Percentiles rank a stretch among this genome's conserved stretches.
phyloP scores from a whole-genome alignment of 2,888 invertebrate genomes.

The Petrophora chlorosata region DNA sequence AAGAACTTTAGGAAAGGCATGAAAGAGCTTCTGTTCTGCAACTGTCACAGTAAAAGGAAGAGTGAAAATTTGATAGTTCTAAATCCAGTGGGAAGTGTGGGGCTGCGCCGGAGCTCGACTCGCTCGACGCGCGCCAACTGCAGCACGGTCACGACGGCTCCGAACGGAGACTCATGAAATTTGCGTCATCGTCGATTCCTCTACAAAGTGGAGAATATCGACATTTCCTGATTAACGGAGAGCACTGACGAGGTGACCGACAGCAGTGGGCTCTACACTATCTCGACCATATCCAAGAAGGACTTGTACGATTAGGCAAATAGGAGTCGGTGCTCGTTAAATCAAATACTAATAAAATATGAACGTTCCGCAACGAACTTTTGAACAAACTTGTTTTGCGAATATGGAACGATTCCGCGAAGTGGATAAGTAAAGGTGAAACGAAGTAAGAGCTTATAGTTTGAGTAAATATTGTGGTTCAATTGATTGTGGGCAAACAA shows the following conservation, averaged over 20 bases:
- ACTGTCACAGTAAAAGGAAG: constrained; percentile 67
- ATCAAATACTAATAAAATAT: constrained; percentile 8
- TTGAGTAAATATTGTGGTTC: constrained; percentile 25
- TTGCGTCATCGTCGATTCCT: constrained; percentile 70
- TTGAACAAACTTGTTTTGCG: constrained; percentile 27
- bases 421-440: constrained; percentile 36
- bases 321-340: constrained; percentile 28
- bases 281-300: constrained; percentile 69
- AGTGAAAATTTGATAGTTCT: constrained; percentile 71
- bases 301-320: constrained; percentile 64
- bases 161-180: constrained; percentile 79
- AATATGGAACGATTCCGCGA: constrained; percentile 17
- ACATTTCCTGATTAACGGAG: constrained; percentile 81
- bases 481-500: constrained; percentile 2
- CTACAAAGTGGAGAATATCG: constrained; percentile 70
- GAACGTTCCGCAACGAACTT: constrained; percentile 28
- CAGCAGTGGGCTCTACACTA: constrained; percentile 71
- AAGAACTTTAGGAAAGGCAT: constrained; percentile 93
- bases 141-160: constrained; percentile 81
- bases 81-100: constrained; percentile 73
- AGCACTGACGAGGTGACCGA: constrained; percentile 78
- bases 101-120: constrained; percentile 75
- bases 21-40: constrained; percentile 90
- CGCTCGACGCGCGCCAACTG: constrained; percentile 81
- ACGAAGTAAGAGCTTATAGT: constrained; percentile 60